Base-by-base conservation (phyloP, 2,797 vertebrate genomes). In the Sebastes ruberrimus region DNA sequence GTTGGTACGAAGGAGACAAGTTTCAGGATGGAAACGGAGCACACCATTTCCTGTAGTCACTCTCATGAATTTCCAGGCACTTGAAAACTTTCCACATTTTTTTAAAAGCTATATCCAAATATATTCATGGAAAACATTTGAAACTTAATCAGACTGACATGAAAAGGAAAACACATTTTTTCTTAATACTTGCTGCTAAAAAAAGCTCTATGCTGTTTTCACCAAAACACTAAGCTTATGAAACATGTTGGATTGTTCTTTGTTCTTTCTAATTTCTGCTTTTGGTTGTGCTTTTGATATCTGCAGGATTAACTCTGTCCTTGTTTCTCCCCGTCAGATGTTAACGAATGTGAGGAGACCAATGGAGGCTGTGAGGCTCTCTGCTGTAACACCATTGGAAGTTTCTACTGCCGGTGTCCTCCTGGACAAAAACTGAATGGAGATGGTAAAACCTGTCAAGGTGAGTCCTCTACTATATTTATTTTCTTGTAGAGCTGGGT, bases 371-470 rank as follows among this genome's bases (percentile, higher is more conserved):
- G 96, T 1, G 95, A 96, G 66, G 95, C 92, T 35, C 83, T 83
- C 10, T 97, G 97, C 94, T 95, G 93, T 82, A 97, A 97, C 93
- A 97, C 96, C n/a, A 93, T 97, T 2, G 97, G 97, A 32, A 97
- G 97, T 74, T 97, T 97, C 94, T 96, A 95, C 93, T 97, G 97
- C 94, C 91, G 89, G 81, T 96, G 97, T 53, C 93, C 94, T 0
- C 46, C 87, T 0, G 96, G 97, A n/a, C 92, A 75, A 69, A 89
- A 94, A 81, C 95, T 97, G 71, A 94, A 82, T 20, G 94, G 89
- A 1, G 96, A 97, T 0, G 93, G 95, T 2, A 96, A 92, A 89
- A 93, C 92, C 1, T 97, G 97, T 63, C 86, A 94, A 94, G 97
- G 97, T 97, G 73, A 95, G 94, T 72, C 10, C 11, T 8, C 3